Evolutionary conservation across 2,888 invertebrate genomes (phyloP).

Genomic region (Tenthredo livida): DNA sequence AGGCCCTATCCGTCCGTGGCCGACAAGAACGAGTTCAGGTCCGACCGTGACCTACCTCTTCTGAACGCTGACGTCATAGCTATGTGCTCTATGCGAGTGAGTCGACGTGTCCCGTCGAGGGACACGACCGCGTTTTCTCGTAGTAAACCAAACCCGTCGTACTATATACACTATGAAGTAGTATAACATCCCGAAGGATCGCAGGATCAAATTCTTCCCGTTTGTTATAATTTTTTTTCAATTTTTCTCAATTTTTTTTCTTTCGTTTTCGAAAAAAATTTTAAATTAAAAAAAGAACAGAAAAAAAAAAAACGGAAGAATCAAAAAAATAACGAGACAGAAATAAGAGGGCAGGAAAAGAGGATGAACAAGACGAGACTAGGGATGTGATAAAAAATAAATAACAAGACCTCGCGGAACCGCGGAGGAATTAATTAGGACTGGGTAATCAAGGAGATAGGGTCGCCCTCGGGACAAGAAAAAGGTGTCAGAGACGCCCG

Average conservation of each 20-base stretch:
- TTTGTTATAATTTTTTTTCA: background rate
- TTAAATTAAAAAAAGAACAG: background rate
- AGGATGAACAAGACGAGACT: too few relatives aligned
- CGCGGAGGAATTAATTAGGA: conserved; percentile 75
- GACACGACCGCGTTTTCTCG: conserved; percentile 14
- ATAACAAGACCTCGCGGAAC: conserved; percentile 51
- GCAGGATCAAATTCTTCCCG: background rate
- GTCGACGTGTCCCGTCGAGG: conserved; percentile 26
- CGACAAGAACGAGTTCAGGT: conserved; percentile 56
- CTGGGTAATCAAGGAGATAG: conserved; percentile 75
- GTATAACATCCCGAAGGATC: too few relatives aligned
- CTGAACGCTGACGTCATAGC: conserved; percentile 58
- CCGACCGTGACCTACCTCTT: conserved; percentile 68
- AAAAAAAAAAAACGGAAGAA: background rate
- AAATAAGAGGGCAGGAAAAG: too few relatives aligned
- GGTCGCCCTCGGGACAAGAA: conserved; percentile 59
- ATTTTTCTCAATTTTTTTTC: background rate
- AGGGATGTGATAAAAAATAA: background rate
- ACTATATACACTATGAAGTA: background rate
- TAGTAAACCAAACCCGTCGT: background rate
- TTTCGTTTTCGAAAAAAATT: background rate
- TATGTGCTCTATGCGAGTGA: conserved; percentile 55
- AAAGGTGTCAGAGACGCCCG: conserved; percentile 72
- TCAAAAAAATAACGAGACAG: background rate
- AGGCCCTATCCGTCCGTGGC: conserved; percentile 44